Conservation (phyloP, 2,797 vertebrate species). For the Catostomus latipinnis region DNA sequence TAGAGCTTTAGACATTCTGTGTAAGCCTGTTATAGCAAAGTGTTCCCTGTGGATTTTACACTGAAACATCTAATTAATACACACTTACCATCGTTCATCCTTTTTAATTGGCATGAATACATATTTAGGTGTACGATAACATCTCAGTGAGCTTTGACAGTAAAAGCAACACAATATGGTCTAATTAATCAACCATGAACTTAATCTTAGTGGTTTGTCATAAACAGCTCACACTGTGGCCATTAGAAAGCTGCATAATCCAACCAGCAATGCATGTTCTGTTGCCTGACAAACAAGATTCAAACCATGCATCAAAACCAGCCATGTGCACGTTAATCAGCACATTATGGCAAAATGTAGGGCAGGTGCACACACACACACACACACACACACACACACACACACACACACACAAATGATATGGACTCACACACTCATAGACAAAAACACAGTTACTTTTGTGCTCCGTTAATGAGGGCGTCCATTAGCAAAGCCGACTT, state of each 20-base stretch:
- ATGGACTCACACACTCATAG: slow-evolving; percentile 10
- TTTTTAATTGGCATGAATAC: slow-evolving; percentile 31
- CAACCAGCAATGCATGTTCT: slow-evolving; percentile 2
- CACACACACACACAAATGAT: slow-evolving; percentile 57
- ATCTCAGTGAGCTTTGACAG: slow-evolving; percentile 17
- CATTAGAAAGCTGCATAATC: slow-evolving; percentile 36
- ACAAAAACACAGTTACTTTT: slow-evolving; percentile 71
- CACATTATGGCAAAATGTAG: slow-evolving; percentile 12
- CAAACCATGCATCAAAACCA: not conserved
- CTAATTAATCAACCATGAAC: slow-evolving; percentile 10
- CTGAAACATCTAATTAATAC: slow-evolving; percentile 24
- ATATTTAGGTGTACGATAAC: slow-evolving; percentile 5
- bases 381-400: slow-evolving; percentile 48
- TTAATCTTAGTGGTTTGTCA: slow-evolving; percentile 15
- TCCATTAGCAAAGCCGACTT: slow-evolving; percentile 68
- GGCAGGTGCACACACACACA: slow-evolving; percentile 24
- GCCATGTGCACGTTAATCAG: slow-evolving; percentile 29
- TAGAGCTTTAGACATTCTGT: slow-evolving; percentile 31
- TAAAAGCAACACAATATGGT: slow-evolving; percentile 21
- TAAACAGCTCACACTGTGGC: slow-evolving; percentile 7
- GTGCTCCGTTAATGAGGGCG: slow-evolving; percentile 72
- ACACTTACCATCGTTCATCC: not conserved
- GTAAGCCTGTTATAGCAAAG: slow-evolving; percentile 20
- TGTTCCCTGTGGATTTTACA: slow-evolving; percentile 25
- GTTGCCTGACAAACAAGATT: slow-evolving; percentile 28